These are phyloP conservation scores for Struthidea cinerea DNA, from an alignment of 2,113 vertebrate genomes.

Conservation along the genomic window DNA sequence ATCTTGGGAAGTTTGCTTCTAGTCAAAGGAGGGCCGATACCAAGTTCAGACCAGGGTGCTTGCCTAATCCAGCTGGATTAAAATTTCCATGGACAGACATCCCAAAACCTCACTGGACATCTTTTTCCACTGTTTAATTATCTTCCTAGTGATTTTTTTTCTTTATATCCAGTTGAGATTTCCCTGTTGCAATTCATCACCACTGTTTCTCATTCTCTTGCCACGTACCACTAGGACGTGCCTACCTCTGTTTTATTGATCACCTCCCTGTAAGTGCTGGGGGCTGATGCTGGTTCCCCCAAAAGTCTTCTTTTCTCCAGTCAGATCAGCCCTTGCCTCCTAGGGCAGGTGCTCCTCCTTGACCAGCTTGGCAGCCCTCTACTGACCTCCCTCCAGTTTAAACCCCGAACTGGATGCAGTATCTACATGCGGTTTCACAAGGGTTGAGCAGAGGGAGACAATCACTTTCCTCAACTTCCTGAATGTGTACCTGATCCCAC, in stretches of 20 bases:
- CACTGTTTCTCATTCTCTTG: neutral
- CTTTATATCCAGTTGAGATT: neutral
- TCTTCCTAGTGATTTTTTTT: neutral
- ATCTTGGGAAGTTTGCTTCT: neutral
- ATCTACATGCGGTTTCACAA: fast-evolving
- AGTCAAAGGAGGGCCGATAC: neutral
- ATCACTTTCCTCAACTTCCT: neutral
- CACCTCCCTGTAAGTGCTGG: fast-evolving
- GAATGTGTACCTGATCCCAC: neutral
- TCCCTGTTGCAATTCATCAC: neutral
- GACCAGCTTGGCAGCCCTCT: neutral
- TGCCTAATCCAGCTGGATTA: neutral
- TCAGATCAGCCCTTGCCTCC: neutral
- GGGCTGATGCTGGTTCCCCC: neutral
- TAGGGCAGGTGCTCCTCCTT: neutral
- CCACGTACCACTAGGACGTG: neutral
- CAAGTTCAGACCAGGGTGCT: neutral
- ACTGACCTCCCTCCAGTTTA: neutral
- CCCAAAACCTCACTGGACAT: neutral
- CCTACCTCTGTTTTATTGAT: neutral
- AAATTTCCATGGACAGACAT: neutral
- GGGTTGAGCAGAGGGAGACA: neutral
- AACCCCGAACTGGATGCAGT: fast-evolving
- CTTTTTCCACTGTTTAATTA: neutral
- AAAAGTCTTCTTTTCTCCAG: neutral